Evolutionary conservation across 2,797 vertebrate species (phyloP).

Genomic region (Eulemur rubriventer): DNA sequence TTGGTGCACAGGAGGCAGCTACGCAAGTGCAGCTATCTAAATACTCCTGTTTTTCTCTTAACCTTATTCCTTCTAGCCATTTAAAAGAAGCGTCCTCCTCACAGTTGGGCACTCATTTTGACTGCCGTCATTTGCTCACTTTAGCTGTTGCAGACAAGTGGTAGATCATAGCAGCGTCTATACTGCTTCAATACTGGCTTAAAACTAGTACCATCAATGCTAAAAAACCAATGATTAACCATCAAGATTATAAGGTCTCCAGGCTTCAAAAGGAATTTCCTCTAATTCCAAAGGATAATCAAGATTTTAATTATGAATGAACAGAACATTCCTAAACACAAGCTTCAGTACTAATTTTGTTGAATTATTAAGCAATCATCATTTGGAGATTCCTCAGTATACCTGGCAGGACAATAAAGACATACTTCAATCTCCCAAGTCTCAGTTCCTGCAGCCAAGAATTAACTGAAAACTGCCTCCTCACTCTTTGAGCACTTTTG

Average conservation of each 20-base stretch:
- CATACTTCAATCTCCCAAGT: background rate
- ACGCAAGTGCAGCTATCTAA: background rate
- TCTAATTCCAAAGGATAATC: background rate
- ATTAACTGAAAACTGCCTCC: background rate
- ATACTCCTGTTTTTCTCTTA: background rate
- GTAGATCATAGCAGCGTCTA: background rate
- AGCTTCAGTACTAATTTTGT: background rate
- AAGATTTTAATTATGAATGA: background rate
- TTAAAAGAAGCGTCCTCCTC: background rate
- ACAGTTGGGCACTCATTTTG: background rate
- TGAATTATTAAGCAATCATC: background rate
- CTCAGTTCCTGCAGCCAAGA: background rate
- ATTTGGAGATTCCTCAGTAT: background rate
- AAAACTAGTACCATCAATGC: background rate
- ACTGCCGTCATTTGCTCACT: background rate
- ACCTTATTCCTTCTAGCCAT: background rate
- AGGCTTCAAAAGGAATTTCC: background rate
- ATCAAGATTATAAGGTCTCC: background rate
- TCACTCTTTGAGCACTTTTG: background rate
- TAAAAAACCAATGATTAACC: background rate
- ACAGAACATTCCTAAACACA: background rate
- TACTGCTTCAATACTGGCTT: background rate
- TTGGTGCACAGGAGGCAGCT: background rate
- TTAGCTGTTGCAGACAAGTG: background rate
- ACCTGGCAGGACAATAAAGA: background rate